phyloP scores from a whole-genome alignment of 2,797 vertebrate genomes.

The Gallinago solitaria region DNA sequence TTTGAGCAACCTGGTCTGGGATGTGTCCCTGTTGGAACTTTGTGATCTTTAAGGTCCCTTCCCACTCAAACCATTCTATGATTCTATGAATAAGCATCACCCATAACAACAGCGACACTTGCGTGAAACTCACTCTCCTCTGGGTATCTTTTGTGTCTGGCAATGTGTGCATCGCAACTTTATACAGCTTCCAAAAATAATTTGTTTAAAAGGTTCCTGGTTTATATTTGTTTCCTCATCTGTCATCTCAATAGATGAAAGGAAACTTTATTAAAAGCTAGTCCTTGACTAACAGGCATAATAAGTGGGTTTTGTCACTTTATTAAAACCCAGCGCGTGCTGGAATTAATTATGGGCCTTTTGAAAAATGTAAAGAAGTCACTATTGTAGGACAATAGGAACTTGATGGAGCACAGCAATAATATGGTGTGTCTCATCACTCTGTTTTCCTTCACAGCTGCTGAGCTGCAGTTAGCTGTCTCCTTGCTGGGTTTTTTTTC shows the following conservation, averaged over 20 bases:
- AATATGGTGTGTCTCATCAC: neutral
- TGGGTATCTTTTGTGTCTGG: neutral
- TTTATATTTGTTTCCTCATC: conserved; percentile 50
- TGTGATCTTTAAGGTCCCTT: no score
- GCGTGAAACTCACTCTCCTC: neutral
- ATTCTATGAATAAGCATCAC: neutral
- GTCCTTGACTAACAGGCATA: neutral
- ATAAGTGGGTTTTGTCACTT: conserved; percentile 16
- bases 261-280: conserved; percentile 40
- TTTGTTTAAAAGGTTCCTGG: conserved; percentile 10
- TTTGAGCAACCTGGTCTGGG: no score
- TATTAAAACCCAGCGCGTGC: neutral
- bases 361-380: neutral
- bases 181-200: conserved; percentile 38
- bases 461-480: neutral
- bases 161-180: neutral
- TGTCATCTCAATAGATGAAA: conserved; percentile 16
- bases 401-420: conserved; percentile 1
- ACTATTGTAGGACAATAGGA: neutral
- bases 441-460: neutral
- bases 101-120: neutral
- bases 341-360: conserved; percentile 30
- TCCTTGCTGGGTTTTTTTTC: neutral
- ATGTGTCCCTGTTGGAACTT: no score
- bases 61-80: no score